A percentile compares a stretch with the other conserved stretches of the same genome.
phyloP scores from a whole-genome alignment of 2,113 vertebrate species.

The Ranitomeya variabilis region DNA sequence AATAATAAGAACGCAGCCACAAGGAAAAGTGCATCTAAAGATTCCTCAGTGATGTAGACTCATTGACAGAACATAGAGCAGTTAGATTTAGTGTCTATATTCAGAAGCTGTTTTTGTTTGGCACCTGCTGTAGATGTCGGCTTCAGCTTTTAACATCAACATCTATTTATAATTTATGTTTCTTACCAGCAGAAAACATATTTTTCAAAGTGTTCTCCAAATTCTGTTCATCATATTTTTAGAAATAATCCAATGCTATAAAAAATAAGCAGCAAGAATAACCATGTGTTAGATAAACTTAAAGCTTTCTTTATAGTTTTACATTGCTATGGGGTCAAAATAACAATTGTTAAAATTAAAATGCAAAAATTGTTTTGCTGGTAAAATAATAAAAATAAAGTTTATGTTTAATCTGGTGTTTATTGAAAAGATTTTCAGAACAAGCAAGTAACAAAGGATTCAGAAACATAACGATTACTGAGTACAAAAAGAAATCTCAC shows the following conservation, averaged over 20 bases:
- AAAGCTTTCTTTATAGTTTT: not conserved
- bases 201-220: not conserved
- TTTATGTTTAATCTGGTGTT: too few species aligned
- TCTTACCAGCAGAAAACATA: slow-evolving; percentile 25
- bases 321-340: not conserved
- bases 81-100: not conserved
- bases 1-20: too few species aligned
- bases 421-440: too few species aligned
- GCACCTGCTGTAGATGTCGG: slow-evolving; percentile 2
- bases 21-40: too few species aligned
- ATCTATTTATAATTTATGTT: slow-evolving; percentile 20
- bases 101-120: slow-evolving; percentile 15
- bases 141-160: not conserved
- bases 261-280: not conserved
- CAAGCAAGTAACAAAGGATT: too few species aligned
- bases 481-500: too few species aligned
- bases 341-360: not conserved
- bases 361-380: not conserved
- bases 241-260: not conserved
- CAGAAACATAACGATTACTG: too few species aligned
- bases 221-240: not conserved
- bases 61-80: not conserved
- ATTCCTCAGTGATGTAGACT: not conserved
- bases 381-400: not conserved
- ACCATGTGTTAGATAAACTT: not conserved